Percentiles rank a stretch among this genome's conserved stretches.
Evolutionary conservation across 1,140 invertebrate species (phyloP).

Genomic region (Drosophila elegans): DNA sequence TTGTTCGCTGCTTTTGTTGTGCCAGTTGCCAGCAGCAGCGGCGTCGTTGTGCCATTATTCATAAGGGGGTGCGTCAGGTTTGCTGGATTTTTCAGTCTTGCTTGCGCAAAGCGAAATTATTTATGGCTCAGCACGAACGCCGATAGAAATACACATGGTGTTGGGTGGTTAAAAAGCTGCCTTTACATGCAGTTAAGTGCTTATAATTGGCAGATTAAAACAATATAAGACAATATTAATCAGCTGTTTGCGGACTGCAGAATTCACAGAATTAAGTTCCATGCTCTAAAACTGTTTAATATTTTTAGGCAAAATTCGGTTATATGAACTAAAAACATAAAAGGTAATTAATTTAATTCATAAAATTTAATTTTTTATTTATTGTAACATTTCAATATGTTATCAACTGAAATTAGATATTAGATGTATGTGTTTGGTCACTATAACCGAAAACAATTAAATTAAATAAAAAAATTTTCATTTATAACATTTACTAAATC

Average conservation of each 20-base stretch:
- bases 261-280: background rate
- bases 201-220: background rate
- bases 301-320: too few species aligned
- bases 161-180: background rate
- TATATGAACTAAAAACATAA: too few species aligned
- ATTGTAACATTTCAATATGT: background rate
- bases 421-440: background rate
- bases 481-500: background rate
- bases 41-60: slow-evolving; percentile 28
- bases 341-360: background rate
- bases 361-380: background rate
- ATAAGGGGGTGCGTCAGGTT: slow-evolving; percentile 32
- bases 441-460: background rate
- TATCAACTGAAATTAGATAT: too few species aligned
- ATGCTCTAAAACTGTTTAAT: too few species aligned
- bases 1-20: slow-evolving; percentile 6
- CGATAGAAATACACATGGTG: slow-evolving; percentile 10
- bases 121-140: slow-evolving; percentile 7
- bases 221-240: background rate
- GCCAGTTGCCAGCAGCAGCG: slow-evolving; percentile 27
- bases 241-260: background rate
- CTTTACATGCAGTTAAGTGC: background rate
- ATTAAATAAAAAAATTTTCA: too few species aligned
- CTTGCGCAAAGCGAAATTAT: slow-evolving; percentile 13
- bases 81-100: slow-evolving; percentile 17